These are phyloP conservation scores for Tinamus major DNA, from an alignment of 2,797 vertebrate genomes.

Conservation along the genomic window DNA sequence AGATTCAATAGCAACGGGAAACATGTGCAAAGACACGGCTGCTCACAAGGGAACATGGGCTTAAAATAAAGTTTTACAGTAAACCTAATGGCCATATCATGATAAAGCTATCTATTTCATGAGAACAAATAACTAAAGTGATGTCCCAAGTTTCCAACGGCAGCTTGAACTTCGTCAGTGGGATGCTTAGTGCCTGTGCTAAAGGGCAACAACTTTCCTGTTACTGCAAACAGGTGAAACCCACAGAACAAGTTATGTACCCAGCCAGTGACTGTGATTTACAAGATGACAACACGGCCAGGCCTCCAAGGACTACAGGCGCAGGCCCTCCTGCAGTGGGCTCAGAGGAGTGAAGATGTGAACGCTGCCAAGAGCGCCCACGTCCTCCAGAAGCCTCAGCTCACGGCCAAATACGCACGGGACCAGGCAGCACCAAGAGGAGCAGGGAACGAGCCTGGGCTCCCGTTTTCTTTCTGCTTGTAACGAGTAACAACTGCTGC, in stretches of 20 bases:
- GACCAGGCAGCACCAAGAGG: background rate
- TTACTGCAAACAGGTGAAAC: background rate
- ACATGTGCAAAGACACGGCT: background rate
- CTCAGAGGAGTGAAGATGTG: background rate
- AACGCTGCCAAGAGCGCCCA: background rate
- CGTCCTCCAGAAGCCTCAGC: background rate
- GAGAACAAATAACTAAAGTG: too few relatives aligned
- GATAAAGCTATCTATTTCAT: background rate
- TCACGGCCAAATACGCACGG: rapidly evolving
- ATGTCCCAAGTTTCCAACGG: too few relatives aligned
- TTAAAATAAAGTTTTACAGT: background rate
- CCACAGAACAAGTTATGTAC: rapidly evolving
- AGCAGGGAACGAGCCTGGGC: background rate
- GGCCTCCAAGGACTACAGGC: background rate
- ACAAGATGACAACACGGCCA: background rate
- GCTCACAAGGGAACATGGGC: background rate
- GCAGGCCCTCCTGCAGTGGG: background rate
- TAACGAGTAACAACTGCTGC: background rate
- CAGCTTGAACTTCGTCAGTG: background rate
- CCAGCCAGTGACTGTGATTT: background rate
- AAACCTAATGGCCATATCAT: background rate
- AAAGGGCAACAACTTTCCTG: background rate
- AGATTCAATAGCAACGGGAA: background rate
- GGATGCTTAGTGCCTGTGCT: background rate
- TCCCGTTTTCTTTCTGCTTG: background rate